Conservation (phyloP, 1,140 invertebrate genomes). For the Venturia canescens region DNA sequence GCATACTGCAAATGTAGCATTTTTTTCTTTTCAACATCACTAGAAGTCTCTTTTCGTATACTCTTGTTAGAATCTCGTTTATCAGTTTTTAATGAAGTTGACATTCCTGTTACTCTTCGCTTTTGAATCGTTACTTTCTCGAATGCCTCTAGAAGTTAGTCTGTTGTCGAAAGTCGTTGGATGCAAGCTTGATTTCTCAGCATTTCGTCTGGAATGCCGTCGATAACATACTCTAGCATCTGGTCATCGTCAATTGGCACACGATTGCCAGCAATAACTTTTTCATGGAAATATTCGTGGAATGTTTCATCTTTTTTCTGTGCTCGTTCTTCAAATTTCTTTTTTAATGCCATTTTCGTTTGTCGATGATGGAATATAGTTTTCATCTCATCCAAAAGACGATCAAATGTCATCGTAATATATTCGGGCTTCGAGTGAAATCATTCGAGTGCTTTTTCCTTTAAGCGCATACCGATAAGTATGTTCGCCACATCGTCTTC, state of each 20-base stretch:
- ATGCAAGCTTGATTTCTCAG: neutral
- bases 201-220: neutral
- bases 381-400: neutral
- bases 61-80: neutral
- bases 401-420: neutral
- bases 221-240: neutral
- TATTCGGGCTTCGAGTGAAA: neutral
- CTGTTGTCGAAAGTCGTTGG: neutral
- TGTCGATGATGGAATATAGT: neutral
- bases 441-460: neutral
- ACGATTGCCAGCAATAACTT: neutral
- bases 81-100: neutral
- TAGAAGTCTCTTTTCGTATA: neutral
- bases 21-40: neutral
- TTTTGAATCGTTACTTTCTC: neutral
- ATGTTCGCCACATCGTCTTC: neutral
- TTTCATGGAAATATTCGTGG: constrained; percentile 6
- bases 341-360: neutral
- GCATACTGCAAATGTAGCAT: constrained; percentile 37
- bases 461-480: neutral
- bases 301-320: neutral
- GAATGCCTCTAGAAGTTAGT: neutral
- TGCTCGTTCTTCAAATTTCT: neutral
- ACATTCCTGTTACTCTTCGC: neutral
- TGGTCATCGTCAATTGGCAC: neutral